Percentiles rank a stretch among this genome's conserved stretches.
Evolutionary conservation across 2,797 vertebrate species (phyloP).

Genomic region (Anolis apletophallus): DNA sequence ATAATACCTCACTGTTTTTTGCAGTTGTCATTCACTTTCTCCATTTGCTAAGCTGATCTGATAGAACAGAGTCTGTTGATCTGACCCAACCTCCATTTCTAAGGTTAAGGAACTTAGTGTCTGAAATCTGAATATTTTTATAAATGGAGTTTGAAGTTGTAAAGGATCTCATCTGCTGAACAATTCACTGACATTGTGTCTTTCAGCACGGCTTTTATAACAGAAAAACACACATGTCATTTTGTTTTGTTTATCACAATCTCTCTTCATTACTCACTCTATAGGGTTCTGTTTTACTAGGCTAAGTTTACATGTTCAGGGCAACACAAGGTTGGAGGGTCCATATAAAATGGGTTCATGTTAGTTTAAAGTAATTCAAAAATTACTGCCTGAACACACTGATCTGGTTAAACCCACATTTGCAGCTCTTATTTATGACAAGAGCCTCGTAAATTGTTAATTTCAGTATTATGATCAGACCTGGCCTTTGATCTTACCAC

Average conservation of each 20-base stretch:
- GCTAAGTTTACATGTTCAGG: constrained; percentile 41
- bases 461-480: constrained; percentile 49
- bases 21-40: neutral
- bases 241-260: constrained; percentile 48
- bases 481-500: constrained; percentile 35
- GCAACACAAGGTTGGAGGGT: constrained; percentile 37
- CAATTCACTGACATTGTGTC: constrained; percentile 32
- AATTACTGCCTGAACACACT: constrained; percentile 40
- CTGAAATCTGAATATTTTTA: constrained; percentile 63
- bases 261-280: constrained; percentile 52
- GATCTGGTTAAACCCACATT: constrained; percentile 42
- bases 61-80: neutral
- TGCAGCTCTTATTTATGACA: constrained; percentile 46
- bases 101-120: neutral
- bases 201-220: neutral
- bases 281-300: constrained; percentile 50
- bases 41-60: neutral
- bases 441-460: constrained; percentile 32
- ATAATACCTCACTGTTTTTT: neutral
- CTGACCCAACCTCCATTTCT: neutral
- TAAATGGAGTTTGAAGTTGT: constrained; percentile 44
- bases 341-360: constrained; percentile 45
- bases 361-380: constrained; percentile 60
- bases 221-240: neutral
- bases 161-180: constrained; percentile 53